These are phyloP conservation scores for Otocyon megalotis DNA, from an alignment of 2,113 vertebrate species.

Conservation along the genomic window DNA sequence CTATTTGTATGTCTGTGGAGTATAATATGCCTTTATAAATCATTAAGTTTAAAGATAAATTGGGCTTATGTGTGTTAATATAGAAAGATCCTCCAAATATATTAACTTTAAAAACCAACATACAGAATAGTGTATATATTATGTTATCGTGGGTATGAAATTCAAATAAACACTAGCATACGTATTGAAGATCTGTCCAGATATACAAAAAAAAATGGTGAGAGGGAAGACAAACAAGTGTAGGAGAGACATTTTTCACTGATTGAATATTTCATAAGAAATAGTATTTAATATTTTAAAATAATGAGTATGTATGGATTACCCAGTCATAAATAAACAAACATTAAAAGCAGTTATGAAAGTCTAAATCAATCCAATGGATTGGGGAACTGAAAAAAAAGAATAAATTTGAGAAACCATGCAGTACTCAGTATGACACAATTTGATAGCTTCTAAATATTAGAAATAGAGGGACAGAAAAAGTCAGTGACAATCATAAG, in stretches of 20 bases:
- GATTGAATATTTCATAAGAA: not conserved
- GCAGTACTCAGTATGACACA: not conserved
- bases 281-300: slow-evolving; percentile 11
- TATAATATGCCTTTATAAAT: not conserved
- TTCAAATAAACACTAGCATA: not conserved
- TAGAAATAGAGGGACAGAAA: not conserved
- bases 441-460: not conserved
- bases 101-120: slow-evolving; percentile 24
- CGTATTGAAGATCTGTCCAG: not conserved
- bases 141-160: slow-evolving; percentile 9
- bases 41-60: no score
- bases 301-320: not conserved
- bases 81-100: not conserved
- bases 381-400: not conserved
- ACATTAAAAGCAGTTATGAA: not conserved
- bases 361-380: not conserved
- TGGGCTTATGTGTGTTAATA: not conserved
- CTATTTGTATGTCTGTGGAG: not conserved
- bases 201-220: not conserved
- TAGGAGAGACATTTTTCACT: not conserved
- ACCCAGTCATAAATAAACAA: not conserved
- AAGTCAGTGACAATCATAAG: not conserved
- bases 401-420: not conserved
- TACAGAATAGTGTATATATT: not conserved
- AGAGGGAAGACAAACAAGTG: not conserved